Evolutionary conservation across 2,888 invertebrate species (phyloP).

Genomic region (Icerya purchasi): DNA sequence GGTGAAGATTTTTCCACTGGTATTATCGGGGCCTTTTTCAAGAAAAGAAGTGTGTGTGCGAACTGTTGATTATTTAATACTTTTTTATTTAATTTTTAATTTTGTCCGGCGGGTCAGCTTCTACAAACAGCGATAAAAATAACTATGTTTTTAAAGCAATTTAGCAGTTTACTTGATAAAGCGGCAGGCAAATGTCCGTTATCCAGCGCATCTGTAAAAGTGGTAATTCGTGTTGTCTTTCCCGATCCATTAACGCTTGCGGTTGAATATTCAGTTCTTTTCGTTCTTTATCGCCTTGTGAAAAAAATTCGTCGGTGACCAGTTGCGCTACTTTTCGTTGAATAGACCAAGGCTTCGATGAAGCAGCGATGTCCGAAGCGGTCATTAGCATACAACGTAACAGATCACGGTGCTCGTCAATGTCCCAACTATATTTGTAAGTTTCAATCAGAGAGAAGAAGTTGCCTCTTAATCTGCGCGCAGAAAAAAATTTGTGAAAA

Average conservation of each 20-base stretch:
- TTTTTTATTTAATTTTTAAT: not conserved
- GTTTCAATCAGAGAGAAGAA: constrained; percentile 29
- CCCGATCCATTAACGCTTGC: constrained; percentile 35
- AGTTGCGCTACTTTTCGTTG: constrained; percentile 31
- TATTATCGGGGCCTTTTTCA: no score
- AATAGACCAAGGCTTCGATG: constrained; percentile 35
- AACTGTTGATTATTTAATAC: no score
- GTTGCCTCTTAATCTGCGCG: constrained; percentile 22
- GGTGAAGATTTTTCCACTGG: no score
- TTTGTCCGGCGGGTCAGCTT: not conserved
- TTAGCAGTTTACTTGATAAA: constrained; percentile 27
- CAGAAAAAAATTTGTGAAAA: no score
- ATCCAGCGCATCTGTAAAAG: constrained; percentile 31
- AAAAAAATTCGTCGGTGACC: constrained; percentile 31
- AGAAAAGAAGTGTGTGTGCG: no score
- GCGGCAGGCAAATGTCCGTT: constrained; percentile 27
- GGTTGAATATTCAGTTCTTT: constrained; percentile 30
- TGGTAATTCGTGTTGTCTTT: constrained; percentile 33
- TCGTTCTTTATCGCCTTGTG: constrained; percentile 31
- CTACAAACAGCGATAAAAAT: not conserved
- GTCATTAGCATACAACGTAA: constrained; percentile 34
- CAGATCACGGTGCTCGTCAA: constrained; percentile 26
- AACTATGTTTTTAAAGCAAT: not conserved
- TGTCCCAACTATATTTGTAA: constrained; percentile 26
- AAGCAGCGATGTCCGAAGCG: constrained; percentile 34